These are phyloP conservation scores for Terrapene triunguis DNA, from an alignment of 2,113 vertebrate species.

Conservation along the genomic window DNA sequence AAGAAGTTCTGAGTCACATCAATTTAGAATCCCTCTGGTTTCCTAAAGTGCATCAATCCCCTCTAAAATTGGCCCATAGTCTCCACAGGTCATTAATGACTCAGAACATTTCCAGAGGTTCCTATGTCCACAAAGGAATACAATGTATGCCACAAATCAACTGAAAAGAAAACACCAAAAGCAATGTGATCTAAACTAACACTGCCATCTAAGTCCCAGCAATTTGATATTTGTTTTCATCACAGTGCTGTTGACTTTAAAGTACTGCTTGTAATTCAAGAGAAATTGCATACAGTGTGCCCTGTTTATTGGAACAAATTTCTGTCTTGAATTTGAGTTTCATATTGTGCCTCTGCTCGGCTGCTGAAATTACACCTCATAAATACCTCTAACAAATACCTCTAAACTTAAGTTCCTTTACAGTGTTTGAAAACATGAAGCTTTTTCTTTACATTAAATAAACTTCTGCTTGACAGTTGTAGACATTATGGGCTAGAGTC, in stretches of 20 bases:
- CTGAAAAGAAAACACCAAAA: neutral
- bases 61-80: neutral
- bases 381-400: neutral
- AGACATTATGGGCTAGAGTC: neutral
- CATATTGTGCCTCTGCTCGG: neutral
- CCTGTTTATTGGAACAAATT: neutral
- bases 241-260: neutral
- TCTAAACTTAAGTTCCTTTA: neutral
- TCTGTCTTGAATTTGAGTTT: neutral
- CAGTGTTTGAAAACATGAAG: neutral
- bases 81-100: slow-evolving; percentile 35
- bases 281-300: fast-evolving
- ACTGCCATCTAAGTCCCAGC: slow-evolving; percentile 58
- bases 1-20: neutral
- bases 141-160: slow-evolving; percentile 38
- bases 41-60: neutral
- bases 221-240: slow-evolving; percentile 19
- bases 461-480: neutral
- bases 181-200: slow-evolving; percentile 7
- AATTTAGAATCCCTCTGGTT: slow-evolving; percentile 2
- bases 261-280: neutral
- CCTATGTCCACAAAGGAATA: neutral
- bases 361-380: neutral
- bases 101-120: slow-evolving; percentile 33
- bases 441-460: neutral